phyloP scores from a whole-genome alignment of 2,113 vertebrate species.

The Malurus melanocephalus region DNA sequence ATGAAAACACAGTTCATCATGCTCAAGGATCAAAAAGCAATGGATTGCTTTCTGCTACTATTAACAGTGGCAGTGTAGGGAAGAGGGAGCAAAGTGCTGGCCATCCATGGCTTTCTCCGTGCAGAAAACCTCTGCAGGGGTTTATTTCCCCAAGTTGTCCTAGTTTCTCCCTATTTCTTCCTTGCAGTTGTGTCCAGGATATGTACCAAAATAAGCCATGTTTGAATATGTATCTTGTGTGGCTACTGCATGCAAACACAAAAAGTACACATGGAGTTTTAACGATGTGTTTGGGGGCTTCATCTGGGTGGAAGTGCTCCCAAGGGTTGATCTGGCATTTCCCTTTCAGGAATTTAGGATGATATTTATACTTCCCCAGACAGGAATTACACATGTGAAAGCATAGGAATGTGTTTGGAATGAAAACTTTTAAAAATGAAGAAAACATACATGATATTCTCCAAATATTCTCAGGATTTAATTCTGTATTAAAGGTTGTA shows the following conservation, averaged over 20 bases:
- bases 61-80: accelerated
- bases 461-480: not conserved
- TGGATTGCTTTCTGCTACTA: not conserved
- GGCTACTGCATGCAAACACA: not conserved
- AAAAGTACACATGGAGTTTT: not conserved
- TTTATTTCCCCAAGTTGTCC: not conserved
- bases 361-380: not conserved
- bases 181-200: not conserved
- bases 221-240: not conserved
- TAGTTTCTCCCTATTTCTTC: not conserved
- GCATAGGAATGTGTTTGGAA: not conserved
- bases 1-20: not conserved
- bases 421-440: accelerated
- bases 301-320: not conserved
- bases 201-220: not conserved
- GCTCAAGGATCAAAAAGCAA: not conserved
- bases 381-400: not conserved
- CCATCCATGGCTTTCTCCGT: not conserved
- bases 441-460: not conserved
- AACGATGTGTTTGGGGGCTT: not conserved
- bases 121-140: not conserved
- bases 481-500: not conserved
- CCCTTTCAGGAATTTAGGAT: not conserved
- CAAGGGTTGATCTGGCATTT: not conserved
- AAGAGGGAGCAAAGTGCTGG: not conserved